Conservation (phyloP, 1,140 invertebrate genomes). For the Ceratina japonica region DNA sequence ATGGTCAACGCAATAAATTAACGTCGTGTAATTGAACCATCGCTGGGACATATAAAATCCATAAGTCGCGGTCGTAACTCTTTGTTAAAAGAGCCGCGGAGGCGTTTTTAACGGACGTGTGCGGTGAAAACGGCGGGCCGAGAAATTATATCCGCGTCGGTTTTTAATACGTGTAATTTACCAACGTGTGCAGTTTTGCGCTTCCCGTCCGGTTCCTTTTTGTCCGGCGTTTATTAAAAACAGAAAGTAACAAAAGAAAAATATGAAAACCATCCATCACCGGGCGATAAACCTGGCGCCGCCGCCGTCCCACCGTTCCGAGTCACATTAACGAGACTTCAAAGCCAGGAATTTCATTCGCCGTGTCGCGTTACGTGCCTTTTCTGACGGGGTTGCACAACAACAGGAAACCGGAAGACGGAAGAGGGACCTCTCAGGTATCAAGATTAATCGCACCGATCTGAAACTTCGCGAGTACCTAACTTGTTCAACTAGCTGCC, state of each 20-base stretch:
- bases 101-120: slow-evolving; percentile 24
- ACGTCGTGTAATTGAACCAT: slow-evolving; percentile 17
- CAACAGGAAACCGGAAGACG: slow-evolving; percentile 37
- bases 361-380: slow-evolving; percentile 34
- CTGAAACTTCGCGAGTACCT: neutral
- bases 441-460: slow-evolving; percentile 25
- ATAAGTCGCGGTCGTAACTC: slow-evolving; percentile 43
- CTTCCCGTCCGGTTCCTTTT: neutral
- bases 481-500: too few species aligned
- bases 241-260: slow-evolving; percentile 19
- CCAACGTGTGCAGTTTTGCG: slow-evolving; percentile 15
- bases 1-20: slow-evolving; percentile 13
- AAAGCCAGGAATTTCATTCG: slow-evolving; percentile 60
- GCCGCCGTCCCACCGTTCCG: slow-evolving; percentile 41
- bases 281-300: slow-evolving; percentile 53
- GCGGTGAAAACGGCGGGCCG: neutral
- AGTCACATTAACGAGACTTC: slow-evolving; percentile 58
- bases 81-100: slow-evolving; percentile 36
- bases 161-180: slow-evolving; percentile 63
- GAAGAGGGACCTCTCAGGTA: slow-evolving; percentile 12
- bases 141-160: slow-evolving; percentile 43
- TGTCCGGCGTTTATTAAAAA: slow-evolving; percentile 43
- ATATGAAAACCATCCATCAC: slow-evolving; percentile 62
- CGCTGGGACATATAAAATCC: slow-evolving; percentile 26
- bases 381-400: slow-evolving; percentile 29